Evolutionary conservation across 2,888 invertebrate species (phyloP).

Genomic region (Acleris laterana): DNA sequence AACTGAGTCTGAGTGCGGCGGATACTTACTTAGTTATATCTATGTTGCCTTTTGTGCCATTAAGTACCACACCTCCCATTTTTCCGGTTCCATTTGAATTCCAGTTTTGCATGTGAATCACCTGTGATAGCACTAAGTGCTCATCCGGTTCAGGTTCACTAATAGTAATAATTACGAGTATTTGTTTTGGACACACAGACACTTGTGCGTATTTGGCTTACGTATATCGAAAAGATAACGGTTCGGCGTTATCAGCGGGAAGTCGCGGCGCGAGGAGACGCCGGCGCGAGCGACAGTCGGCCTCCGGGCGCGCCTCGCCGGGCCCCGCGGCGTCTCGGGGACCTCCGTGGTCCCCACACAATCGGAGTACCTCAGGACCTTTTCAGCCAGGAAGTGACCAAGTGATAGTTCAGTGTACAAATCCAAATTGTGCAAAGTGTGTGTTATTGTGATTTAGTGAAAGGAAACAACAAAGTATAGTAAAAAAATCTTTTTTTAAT

Average conservation of each 20-base stretch:
- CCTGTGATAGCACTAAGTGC: no score
- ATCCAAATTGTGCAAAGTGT: conserved; percentile 29
- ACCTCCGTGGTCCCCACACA: not conserved
- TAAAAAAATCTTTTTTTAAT: conserved; percentile 65
- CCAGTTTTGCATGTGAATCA: no score
- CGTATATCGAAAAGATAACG: conserved; percentile 44
- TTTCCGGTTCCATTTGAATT: no score
- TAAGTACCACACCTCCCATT: no score
- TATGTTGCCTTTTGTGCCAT: no score
- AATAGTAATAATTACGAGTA: not conserved
- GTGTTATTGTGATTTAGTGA: conserved; percentile 42
- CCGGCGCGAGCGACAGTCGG: conserved; percentile 41
- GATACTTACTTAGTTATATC: no score
- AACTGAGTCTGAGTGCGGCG: no score
- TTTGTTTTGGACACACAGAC: conserved; percentile 3
- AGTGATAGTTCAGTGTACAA: not conserved
- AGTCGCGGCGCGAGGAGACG: conserved; percentile 20
- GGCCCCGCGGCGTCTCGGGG: conserved; percentile 34
- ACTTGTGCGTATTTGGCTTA: conserved; percentile 33
- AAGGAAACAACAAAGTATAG: conserved; percentile 61
- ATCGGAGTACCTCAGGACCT: no score
- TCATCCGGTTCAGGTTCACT: not conserved
- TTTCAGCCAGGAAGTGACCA: no score
- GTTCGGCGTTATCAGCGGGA: conserved; percentile 41
- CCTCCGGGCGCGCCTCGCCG: conserved; percentile 37